Conservation (phyloP, 2,113 vertebrate genomes). For the Pholis gunnellus region DNA sequence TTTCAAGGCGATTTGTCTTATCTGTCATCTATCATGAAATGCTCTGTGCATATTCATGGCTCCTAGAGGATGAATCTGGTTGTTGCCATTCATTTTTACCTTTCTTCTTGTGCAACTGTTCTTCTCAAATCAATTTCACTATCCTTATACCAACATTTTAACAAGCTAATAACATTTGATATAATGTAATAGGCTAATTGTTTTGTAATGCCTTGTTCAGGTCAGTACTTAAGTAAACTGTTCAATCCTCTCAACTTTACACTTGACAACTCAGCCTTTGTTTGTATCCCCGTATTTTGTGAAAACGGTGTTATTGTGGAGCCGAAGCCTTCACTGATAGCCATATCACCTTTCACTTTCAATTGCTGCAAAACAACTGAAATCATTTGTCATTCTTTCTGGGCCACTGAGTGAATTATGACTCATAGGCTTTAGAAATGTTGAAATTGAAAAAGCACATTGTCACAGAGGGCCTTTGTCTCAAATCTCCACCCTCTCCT, state of each 20-base stretch:
- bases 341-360: conserved; percentile 76
- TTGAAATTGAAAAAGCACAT: conserved; percentile 77
- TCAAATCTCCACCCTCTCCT: conserved; percentile 66
- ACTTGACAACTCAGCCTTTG: conserved; percentile 41
- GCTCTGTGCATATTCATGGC: not conserved
- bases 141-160: not conserved
- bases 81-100: not conserved
- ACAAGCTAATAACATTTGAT: not conserved
- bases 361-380: conserved; percentile 69
- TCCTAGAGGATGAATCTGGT: not conserved
- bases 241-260: not conserved
- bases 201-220: not conserved
- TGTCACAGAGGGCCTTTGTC: conserved; percentile 50
- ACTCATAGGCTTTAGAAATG: conserved; percentile 73
- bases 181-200: not conserved
- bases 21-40: not conserved
- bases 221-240: not conserved
- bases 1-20: not conserved
- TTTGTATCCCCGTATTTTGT: conserved; percentile 46
- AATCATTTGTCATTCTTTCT: conserved; percentile 80
- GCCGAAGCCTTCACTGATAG: conserved; percentile 62
- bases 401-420: conserved; percentile 78
- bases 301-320: conserved; percentile 54
- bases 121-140: not conserved
- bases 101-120: not conserved